Conservation (phyloP, 2,888 invertebrate species). For the Tiliacea aurago region DNA sequence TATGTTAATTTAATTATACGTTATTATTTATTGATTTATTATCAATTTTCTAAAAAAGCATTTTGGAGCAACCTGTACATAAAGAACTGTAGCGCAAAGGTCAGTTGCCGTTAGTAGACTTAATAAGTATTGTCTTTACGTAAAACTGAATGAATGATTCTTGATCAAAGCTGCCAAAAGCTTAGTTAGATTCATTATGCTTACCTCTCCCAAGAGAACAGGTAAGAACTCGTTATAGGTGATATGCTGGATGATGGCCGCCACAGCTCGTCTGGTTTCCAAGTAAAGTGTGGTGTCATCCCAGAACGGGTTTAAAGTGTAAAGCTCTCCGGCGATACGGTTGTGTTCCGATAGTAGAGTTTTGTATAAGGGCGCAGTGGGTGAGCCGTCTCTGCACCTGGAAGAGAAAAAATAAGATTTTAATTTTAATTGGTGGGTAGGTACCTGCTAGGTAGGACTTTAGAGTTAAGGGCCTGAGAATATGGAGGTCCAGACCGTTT, state of each 20-base stretch:
- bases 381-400: conserved; percentile 92
- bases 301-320: conserved; percentile 94
- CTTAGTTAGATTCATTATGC: conserved; percentile 33
- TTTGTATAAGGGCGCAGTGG: conserved; percentile 93
- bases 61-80: too few relatives aligned
- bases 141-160: neutral
- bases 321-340: conserved; percentile 93
- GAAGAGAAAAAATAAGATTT: conserved; percentile 14
- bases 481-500: too few relatives aligned
- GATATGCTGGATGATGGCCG: conserved; percentile 95
- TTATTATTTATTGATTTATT: too few relatives aligned
- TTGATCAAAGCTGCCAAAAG: neutral
- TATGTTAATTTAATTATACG: too few relatives aligned
- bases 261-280: conserved; percentile 94
- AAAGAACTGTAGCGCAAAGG: too few relatives aligned
- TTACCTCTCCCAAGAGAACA: conserved; percentile 93
- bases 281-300: conserved; percentile 94
- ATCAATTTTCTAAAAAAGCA: too few relatives aligned
- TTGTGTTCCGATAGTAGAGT: conserved; percentile 95
- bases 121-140: neutral
- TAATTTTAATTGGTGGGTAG: too few relatives aligned
- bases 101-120: too few relatives aligned
- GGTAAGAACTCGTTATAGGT: conserved; percentile 96
- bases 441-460: too few relatives aligned
- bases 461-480: too few relatives aligned